Evolutionary conservation across 1,140 invertebrate species (phyloP), one percentile per base, ranked within the genome.

Genomic region (Zaprionus davidi): DNA sequence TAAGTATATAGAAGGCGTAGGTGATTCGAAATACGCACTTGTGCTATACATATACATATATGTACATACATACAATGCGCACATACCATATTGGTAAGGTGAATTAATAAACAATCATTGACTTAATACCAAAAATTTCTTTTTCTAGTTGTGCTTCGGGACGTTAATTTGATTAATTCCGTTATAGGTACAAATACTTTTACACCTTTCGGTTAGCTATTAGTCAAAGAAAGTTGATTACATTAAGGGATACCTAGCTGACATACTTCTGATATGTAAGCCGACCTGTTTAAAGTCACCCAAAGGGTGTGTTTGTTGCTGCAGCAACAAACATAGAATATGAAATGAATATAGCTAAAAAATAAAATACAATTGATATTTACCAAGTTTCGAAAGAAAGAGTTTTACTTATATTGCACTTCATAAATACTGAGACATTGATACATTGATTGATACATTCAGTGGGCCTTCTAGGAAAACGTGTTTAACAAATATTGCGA

Each of bases 101-200:
- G n/a, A 31, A 67, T 51, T 63, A 56, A 75, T 41, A 17, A 68
- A 69, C 71, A 79, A 81, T 76, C 81, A 85, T 81, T 88, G 84
- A 88, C 85, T 90, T 81, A 81, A 90, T 90, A 90, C 78, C 85
- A 90, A 75, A 87, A 85, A 79, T 81, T 80, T 66, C 26, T 73
- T 79, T 78, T 62, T 88, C 85, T 70, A 66, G 38, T 90, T 78
- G 57, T 68, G 31, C 31, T 11, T 3, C 31, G 9, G 31, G 0
- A 34, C 31, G 31, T 34, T 69, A 46, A 41, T 36, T 71, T 76
- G 77, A 90, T 90, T 71, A 65, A 69, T n/a, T 34, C 44, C 56
- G 70, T 68, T 67, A 55, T 58, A 88, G 81, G 73, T 73, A 57
- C 71, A 88, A 81, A 78, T 66, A 74, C 76, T 81, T 88, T 85